Conservation (phyloP, 2,797 vertebrate genomes). For the Schizopygopsis malacanthus region DNA sequence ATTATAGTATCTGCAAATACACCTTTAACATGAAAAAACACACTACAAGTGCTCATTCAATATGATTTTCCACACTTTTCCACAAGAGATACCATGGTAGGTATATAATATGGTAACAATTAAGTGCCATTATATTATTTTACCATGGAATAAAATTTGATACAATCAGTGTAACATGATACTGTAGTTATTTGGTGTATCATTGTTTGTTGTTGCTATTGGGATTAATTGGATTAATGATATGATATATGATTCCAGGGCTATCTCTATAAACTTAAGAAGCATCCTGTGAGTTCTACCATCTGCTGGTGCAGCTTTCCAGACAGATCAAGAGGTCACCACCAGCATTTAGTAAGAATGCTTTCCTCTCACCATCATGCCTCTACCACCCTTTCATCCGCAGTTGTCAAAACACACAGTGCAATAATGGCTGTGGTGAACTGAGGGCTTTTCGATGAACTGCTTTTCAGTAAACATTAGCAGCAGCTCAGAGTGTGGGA, state of each 20-base stretch:
- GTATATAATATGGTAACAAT: background rate
- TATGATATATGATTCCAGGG: slow-evolving; percentile 2
- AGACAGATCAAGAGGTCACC: slow-evolving; percentile 52
- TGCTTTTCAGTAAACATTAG: slow-evolving; percentile 60
- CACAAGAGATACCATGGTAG: too few relatives aligned
- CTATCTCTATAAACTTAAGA: background rate
- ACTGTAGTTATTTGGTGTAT: background rate
- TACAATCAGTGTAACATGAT: background rate
- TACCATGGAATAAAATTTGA: background rate
- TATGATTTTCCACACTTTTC: background rate
- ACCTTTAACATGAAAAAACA: background rate
- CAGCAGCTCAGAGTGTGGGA: slow-evolving; percentile 30
- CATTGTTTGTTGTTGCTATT: background rate
- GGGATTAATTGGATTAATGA: background rate
- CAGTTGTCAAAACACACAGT: slow-evolving; percentile 59
- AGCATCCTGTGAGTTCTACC: slow-evolving; percentile 42
- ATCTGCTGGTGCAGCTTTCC: slow-evolving; percentile 42
- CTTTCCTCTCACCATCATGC: slow-evolving; percentile 41
- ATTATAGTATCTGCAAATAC: background rate
- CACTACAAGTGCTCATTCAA: background rate
- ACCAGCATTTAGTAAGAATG: slow-evolving; percentile 54
- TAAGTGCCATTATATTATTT: background rate
- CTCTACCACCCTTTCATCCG: slow-evolving; percentile 50
- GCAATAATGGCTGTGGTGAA: slow-evolving; percentile 49
- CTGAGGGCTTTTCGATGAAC: slow-evolving; percentile 37